These are phyloP conservation scores for Microtus ochrogaster DNA, from an alignment of 2,113 vertebrate species.

Conservation along the genomic window DNA sequence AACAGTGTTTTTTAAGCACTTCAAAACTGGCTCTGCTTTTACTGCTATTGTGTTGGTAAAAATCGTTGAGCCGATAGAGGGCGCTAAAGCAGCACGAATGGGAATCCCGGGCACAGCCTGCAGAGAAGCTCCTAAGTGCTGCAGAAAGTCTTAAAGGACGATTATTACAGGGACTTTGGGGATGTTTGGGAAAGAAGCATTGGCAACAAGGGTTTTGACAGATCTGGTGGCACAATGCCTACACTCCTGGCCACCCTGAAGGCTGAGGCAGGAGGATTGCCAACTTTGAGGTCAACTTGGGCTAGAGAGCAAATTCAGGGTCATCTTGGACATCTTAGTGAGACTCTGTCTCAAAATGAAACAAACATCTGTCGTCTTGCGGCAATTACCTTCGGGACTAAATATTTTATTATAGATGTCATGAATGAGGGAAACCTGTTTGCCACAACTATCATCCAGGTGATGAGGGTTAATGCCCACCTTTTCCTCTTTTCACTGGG, in stretches of 20 bases:
- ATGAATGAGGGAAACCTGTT: not conserved
- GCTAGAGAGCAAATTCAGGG: not conserved
- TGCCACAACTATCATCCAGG: not conserved
- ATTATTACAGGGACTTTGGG: not conserved
- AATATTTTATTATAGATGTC: not conserved
- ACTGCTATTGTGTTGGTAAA: not conserved
- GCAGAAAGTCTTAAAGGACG: not conserved
- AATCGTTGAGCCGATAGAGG: constrained; percentile 65
- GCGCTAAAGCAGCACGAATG: constrained; percentile 57
- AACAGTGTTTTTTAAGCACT: not conserved
- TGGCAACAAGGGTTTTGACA: not conserved
- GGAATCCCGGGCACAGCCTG: not conserved
- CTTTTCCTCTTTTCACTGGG: not conserved
- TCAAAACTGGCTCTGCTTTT: not conserved
- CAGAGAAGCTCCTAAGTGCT: not conserved
- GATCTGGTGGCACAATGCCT: not conserved
- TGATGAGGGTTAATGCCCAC: not conserved
- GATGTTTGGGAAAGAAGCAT: not conserved
- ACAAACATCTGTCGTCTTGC: not conserved
- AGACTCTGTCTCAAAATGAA: not conserved
- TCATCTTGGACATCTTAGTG: not conserved
- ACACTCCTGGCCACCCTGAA: not conserved
- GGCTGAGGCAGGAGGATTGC: not conserved
- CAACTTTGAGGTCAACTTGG: not conserved
- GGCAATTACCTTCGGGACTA: not conserved